Percentiles rank a stretch among this genome's conserved stretches.
phyloP scores from a whole-genome alignment of 2,797 vertebrate genomes.

The Percopsis omiscomaycus region DNA sequence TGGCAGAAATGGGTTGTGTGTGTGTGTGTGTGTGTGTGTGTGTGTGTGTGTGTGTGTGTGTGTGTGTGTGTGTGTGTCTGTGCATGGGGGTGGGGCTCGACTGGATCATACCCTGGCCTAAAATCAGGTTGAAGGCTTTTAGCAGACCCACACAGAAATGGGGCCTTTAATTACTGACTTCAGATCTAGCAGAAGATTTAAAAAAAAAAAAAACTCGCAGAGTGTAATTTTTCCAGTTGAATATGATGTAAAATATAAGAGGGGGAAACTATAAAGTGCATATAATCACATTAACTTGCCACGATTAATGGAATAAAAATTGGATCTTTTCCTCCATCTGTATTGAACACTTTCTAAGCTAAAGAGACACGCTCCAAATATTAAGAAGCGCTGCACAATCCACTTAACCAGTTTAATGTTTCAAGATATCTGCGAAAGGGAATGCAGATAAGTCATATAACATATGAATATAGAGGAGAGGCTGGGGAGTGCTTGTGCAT shows the following conservation, averaged over 20 bases:
- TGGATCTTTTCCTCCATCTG: slow-evolving; percentile 63
- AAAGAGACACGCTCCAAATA: slow-evolving; percentile 59
- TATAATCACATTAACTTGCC: slow-evolving; percentile 78
- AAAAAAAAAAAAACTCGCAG: slow-evolving; percentile 42
- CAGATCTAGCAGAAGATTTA: slow-evolving; percentile 65
- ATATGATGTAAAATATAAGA: slow-evolving; percentile 61
- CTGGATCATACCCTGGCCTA: slow-evolving; percentile 70
- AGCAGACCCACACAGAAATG: slow-evolving; percentile 61
- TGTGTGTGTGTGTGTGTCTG: neutral
- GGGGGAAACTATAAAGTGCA: slow-evolving; percentile 69
- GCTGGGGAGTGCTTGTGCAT: too few species aligned
- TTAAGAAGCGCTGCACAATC: slow-evolving; percentile 68
- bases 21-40: too few species aligned
- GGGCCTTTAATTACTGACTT: slow-evolving; percentile 73
- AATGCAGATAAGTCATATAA: slow-evolving; percentile 23
- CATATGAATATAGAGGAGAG: too few species aligned
- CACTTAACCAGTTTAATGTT: slow-evolving; percentile 63
- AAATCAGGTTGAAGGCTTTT: slow-evolving; percentile 73
- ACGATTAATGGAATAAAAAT: slow-evolving; percentile 75
- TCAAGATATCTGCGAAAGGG: slow-evolving; percentile 51
- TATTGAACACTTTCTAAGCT: slow-evolving; percentile 56
- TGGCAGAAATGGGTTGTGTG: slow-evolving; percentile 58
- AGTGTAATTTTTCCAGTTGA: slow-evolving; percentile 70
- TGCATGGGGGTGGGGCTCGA: slow-evolving; percentile 35
- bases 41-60: neutral